Evolutionary conservation across 2,797 vertebrate genomes (phyloP), one percentile per base, ranked within the genome.

Genomic region (Lateolabrax maculatus): DNA sequence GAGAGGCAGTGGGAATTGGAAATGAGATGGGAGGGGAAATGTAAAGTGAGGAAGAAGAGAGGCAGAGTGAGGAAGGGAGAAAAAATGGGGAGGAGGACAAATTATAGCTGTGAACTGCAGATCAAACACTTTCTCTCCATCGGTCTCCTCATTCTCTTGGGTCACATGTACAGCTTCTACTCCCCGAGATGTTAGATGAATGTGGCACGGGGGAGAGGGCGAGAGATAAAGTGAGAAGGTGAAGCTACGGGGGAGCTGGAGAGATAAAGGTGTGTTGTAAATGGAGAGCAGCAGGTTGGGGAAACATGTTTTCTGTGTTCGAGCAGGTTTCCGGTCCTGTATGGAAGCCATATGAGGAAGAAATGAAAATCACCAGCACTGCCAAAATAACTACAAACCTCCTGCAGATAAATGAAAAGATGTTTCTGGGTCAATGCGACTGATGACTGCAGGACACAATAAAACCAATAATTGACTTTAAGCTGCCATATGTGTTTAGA

Each of bases 91-190:
- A 37, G 44, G 44, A 43, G 72, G 80, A 73, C 34, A 58, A 84
- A 78, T 80, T 68, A 70, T 46, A 73, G 34, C 58, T 23, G 69
- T 66, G 75, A 83, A 80, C 10, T 88, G 84, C 88, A 77, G 86
- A 55, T 69, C 72, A 81, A 76, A 87, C 84, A 73, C 72, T 83
- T 86, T 80, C 75, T 31, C 71, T 71, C 39, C 53, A 19, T 34
- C 4, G 27, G 51, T 5, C 37, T 52, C 34, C 68, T 36, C 39
- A 66, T 56, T 78, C 68, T 39, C 80, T 65, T 43, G 69, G 39
- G 56, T 46, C 43, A 37, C n/a, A 70, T 18, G 15, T 58, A 62
- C n/a, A 23, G 3, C 48, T 73, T 4, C 44, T 37, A 74, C 23
- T 84, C 77, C 36, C 56, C 4, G 31, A 83, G 71, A n/a, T 76